Evolutionary conservation across 1,140 invertebrate genomes (phyloP), one percentile per base, ranked within the genome.

Genomic region (Babylonia areolata): DNA sequence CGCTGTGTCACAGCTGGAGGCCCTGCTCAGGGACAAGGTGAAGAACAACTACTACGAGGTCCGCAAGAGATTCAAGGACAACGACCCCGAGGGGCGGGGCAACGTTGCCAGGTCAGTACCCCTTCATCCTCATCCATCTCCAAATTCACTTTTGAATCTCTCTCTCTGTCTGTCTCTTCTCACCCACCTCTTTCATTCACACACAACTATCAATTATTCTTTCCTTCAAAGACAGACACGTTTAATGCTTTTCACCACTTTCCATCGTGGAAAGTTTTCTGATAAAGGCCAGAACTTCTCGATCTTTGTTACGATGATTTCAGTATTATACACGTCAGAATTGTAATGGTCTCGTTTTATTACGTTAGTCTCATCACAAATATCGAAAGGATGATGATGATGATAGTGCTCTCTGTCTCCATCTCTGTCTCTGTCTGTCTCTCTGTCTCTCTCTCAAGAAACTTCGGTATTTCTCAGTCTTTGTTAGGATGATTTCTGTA

Each of bases 41-140:
- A 91, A 90, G 80, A 91, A 87, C 46, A 92, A 90, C 71, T 94
- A 90, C 84, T 93, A 90, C 84, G 93, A 94, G 86, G 88, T 94
- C 35, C 90, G 90, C 81, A 94, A 93, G 83, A 90, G 91, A 64
- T 94, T 94, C 87, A 92, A 91, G 73, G 92, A 94, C 86, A 94
- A 94, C 64, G 94, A 94, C 79, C 94, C 93, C 33, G 94, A 94
- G 85, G 91, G 92, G 28, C 93, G 93, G 89, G 94, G 94, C 54
- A 93, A 94, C 83, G 93, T 94, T 12, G 91, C 92, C n/a, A 92
- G 91, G 93, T 94, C 90, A 78, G 85, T 86, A 54, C 28, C 46
- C 2, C 39, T 42, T 37, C 35, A 12, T 28, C 39, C 35, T 37
- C 35, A 3, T 42, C 39, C 35, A 37, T 28, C 78, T 42, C 77